phyloP scores from a whole-genome alignment of 2,797 vertebrate genomes.

The Parauchenoglanis ngamensis region DNA sequence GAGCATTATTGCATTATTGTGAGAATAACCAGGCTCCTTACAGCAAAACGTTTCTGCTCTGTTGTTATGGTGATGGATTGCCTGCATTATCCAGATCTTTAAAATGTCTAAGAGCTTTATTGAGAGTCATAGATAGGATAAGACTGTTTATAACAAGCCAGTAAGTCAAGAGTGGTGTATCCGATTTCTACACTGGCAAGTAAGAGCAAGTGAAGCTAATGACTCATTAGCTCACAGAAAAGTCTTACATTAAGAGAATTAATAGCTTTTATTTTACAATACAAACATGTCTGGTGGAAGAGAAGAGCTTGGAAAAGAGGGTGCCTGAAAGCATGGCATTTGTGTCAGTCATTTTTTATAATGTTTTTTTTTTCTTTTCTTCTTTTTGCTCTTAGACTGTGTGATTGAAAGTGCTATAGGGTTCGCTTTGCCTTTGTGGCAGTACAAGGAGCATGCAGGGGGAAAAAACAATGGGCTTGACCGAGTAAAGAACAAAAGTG shows the following conservation, averaged over 20 bases:
- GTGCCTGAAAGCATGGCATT: not conserved
- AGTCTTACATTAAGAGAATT: not conserved
- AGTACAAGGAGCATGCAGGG: conserved; percentile 29
- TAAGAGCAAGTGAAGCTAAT: conserved; percentile 16
- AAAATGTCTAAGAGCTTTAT: conserved; percentile 37
- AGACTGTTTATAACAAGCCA: conserved; percentile 20
- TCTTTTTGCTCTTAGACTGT: conserved; percentile 19
- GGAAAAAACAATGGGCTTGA: conserved; percentile 31
- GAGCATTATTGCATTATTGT: conserved; percentile 47
- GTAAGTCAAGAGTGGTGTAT: conserved; percentile 3
- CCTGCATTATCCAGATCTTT: conserved; percentile 42
- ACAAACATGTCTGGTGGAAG: not conserved
- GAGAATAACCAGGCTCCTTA: conserved; percentile 50
- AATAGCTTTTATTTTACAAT: not conserved
- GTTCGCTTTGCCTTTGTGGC: conserved; percentile 28
- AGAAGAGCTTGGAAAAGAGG: not conserved
- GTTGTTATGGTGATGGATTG: conserved; percentile 43
- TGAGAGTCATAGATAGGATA: conserved; percentile 27
- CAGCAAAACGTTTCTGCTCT: conserved; percentile 40
- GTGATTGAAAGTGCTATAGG: conserved; percentile 41
- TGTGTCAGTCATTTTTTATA: conserved; percentile 16
- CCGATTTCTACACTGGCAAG: not conserved
- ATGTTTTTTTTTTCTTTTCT: conserved; percentile 1
- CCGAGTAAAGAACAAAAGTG: conserved; percentile 30
- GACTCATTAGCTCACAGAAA: not conserved